These are phyloP conservation scores for Thripadectes ignobilis DNA, from an alignment of 2,797 vertebrate genomes.

Conservation along the genomic window DNA sequence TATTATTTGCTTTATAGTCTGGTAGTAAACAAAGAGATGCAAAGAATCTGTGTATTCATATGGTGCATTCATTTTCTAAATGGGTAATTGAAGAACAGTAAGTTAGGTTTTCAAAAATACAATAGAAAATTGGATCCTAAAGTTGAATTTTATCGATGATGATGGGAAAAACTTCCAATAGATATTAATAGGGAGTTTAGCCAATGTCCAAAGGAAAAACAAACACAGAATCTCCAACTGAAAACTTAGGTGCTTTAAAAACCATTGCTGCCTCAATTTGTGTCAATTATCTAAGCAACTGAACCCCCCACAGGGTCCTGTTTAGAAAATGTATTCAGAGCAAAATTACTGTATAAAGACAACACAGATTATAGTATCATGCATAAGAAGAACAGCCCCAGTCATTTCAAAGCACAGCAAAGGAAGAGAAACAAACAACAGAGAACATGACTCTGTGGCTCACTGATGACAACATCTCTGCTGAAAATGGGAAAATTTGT, in stretches of 20 bases:
- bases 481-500: background rate
- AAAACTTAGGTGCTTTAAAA: background rate
- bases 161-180: background rate
- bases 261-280: background rate
- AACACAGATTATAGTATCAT: background rate
- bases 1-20: background rate
- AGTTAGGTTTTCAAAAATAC: background rate
- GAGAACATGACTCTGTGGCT: background rate
- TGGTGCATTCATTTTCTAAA: background rate
- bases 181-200: background rate
- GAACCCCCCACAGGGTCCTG: background rate
- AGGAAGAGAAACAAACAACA: background rate
- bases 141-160: background rate
- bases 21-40: background rate
- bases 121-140: background rate
- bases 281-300: background rate
- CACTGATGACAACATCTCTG: background rate
- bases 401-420: background rate
- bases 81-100: background rate
- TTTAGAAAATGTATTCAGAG: conserved; percentile 4
- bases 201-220: background rate
- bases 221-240: background rate
- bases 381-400: background rate
- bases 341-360: background rate
- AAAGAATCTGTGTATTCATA: background rate